phyloP scores from a whole-genome alignment of 2,888 invertebrate species.

The Rhaphigaster nebulosa region DNA sequence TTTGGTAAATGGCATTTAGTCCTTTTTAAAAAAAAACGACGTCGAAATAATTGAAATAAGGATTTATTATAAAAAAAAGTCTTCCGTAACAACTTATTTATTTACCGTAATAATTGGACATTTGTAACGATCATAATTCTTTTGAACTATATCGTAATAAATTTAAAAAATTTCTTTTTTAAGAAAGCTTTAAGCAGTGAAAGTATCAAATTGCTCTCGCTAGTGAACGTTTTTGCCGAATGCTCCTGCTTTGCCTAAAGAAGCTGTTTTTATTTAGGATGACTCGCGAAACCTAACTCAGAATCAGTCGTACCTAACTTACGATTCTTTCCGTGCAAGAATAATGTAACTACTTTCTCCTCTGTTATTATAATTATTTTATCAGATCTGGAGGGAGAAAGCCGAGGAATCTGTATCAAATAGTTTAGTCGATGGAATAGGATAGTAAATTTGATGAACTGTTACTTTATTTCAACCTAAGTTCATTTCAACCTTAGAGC shows the following conservation, averaged over 20 bases:
- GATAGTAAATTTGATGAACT: neutral
- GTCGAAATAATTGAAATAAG: no score
- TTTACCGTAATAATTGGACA: no score
- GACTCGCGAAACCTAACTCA: neutral
- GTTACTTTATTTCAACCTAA: no score
- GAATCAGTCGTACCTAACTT: neutral
- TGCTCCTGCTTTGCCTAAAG: neutral
- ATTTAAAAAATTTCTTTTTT: neutral
- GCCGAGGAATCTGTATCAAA: neutral
- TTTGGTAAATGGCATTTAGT: no score
- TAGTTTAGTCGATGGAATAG: neutral
- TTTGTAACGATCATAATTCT: no score
- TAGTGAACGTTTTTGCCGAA: neutral
- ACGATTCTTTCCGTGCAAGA: neutral
- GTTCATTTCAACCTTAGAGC: no score
- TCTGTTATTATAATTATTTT: neutral
- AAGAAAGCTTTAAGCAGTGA: neutral
- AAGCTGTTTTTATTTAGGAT: slow-evolving; percentile 11
- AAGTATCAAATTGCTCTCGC: neutral
- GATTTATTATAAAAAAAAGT: no score
- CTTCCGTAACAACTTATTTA: no score
- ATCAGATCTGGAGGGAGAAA: neutral
- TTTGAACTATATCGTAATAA: neutral
- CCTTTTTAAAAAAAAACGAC: no score
- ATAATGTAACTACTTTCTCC: neutral